Evolutionary conservation across 30 jellyfish, hydroid and myxozoan species (phyloP), one percentile per base, ranked within the genome.

Genomic region (Aurelia sp.): DNA sequence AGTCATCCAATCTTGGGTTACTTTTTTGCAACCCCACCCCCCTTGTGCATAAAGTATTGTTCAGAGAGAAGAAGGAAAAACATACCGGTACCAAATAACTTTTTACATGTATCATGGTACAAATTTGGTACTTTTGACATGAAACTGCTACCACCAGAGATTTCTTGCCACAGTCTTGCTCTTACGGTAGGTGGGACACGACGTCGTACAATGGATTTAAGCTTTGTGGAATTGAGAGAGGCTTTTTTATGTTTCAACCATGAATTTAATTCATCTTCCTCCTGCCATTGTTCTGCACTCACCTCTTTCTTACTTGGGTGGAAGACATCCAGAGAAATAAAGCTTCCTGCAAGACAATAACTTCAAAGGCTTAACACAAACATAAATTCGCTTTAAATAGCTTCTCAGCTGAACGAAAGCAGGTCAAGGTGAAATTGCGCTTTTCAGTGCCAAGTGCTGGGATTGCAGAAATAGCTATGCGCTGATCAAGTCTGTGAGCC

Each of bases 121-220:
- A 92, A 63, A 31, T 79, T 67, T 69, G 98, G 98, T 4, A 96
- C 82, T 33, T 61, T 74, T 20, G 88, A 74, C 91, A 78, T 92
- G 40, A 92, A 74, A 44, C 90, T 69, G 41, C 86, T 62, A 8
- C 98, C 98, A 11, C 98, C 98, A 3, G 96, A 68, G 0, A 92
- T 78, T 47, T 87, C 90, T 35, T 87, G 92, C 98, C 98, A 92
- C 30, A 86, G 76, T 20, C 91, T 55, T 30, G 90, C 76, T 11
- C 98, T 81, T 3, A 77, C 71, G 6, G 76, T 11, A 41, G 92
- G 85, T 19, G 97, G 96, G 1, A 87, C 84, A 62, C 78, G 86
- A 47, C 91, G 68, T 22, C 98, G 87, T 13, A 88, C 69, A 52
- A 86, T 74, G 13, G 78, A 63, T 23, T 92, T 92, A 31, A 92